Evolutionary conservation across 2,113 vertebrate species (phyloP), one percentile per base, ranked within the genome.

Genomic region (rabbit (Oryctolagus cuniculus)): DNA sequence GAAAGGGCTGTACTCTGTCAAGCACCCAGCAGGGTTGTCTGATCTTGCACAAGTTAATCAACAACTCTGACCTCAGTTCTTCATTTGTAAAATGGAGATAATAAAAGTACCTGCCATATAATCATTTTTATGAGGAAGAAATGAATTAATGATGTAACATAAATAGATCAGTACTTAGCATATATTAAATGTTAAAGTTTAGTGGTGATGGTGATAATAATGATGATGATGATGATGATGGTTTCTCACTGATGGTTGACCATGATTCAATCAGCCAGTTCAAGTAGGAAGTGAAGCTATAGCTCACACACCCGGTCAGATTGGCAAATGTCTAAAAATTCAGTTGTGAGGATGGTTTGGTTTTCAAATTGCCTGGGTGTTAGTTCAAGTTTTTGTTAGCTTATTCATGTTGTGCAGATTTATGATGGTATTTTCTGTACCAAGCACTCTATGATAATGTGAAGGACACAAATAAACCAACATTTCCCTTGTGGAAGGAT

Each of bases 41-140:
- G 53, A 90, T 11, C 10, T 75, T 75, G 44, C 3, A 55, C 51
- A 93, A n/a, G 15, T 93, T 82, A 44, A 34, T 85, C 78, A 64
- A 64, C 11, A 64, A 69, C 15, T 73, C n/a, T 88, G 64, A 21
- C 55, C 34, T 93, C 67, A 38, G 31, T 61, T 88, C 25, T 61
- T 91, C 49, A 81, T 90, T 90, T 95, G n/a, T 78, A 94, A 90
- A 91, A 73, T 72, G 72, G 16, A 63, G 24, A 53, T 64, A 31
- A 61, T 73, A 90, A 82, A 3, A 81, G 29, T 51, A 74, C 15
- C 51, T 74, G 70, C 9, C 21, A 79, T 13, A 34, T 72, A 38
- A 38, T 86, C n/a, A 91, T 70, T 77, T 88, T 89, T 75, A 85
- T 69, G 87, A 94, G 58, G 36, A 86, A 53, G 12, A 83, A 80